Evolutionary conservation across 2,797 vertebrate genomes (phyloP).

Genomic region (Macroramphosus scolopax): DNA sequence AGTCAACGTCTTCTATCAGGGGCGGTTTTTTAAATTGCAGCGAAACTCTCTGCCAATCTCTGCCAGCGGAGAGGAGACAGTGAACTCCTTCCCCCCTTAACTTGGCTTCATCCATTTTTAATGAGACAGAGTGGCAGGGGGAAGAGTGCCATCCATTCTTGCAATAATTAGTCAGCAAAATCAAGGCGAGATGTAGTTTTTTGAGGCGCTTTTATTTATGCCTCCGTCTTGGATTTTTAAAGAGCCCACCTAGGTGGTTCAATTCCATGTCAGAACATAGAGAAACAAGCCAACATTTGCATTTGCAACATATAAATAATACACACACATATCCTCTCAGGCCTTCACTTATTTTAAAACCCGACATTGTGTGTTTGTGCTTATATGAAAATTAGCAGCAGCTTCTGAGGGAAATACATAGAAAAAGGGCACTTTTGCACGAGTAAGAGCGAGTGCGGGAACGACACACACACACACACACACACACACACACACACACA

Average conservation of each 20-base stretch:
- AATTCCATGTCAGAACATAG: too few species aligned
- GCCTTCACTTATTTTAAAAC: too few species aligned
- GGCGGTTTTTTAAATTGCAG: conserved; percentile 50
- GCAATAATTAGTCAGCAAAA: conserved; percentile 59
- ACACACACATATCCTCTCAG: too few species aligned
- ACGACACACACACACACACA: conserved; percentile 17
- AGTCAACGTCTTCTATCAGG: conserved; percentile 58
- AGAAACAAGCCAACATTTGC: too few species aligned
- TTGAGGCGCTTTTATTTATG: too few species aligned
- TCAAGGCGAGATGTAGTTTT: conserved; percentile 15
- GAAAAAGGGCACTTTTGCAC: too few species aligned
- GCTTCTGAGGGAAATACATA: conserved; percentile 24
- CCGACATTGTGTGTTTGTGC: too few species aligned
- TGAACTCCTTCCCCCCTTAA: conserved; percentile 45
- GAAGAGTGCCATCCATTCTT: conserved; percentile 23
- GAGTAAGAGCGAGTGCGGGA: neutral
- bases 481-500: conserved; percentile 31
- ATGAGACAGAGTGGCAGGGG: conserved; percentile 49
- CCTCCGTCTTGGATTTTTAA: too few species aligned
- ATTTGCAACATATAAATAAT: too few species aligned
- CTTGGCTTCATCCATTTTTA: conserved; percentile 68
- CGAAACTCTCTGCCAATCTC: conserved; percentile 24
- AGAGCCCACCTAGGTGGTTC: too few species aligned
- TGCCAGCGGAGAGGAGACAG: conserved; percentile 30
- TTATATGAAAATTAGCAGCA: conserved; percentile 31